These are phyloP conservation scores for Melanaphis sacchari DNA, from an alignment of 1,140 invertebrate species.

Conservation along the genomic window DNA sequence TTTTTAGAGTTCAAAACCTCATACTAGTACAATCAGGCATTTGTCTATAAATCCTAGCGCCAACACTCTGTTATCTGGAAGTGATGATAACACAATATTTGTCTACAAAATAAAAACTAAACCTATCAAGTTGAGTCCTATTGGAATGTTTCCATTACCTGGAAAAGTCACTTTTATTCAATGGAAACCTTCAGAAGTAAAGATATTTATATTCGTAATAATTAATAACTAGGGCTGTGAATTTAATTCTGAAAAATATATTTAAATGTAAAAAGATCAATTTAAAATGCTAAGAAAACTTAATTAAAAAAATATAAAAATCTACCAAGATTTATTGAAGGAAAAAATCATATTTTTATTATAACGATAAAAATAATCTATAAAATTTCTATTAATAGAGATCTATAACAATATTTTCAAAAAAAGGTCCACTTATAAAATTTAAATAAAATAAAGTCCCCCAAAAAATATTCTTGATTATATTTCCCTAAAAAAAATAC, in stretches of 20 bases:
- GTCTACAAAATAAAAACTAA: slow-evolving; percentile 67
- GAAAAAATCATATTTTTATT: not conserved
- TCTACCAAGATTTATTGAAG: not conserved
- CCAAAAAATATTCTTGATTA: no score
- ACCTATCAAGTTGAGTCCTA: slow-evolving; percentile 65
- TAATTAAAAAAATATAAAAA: not conserved
- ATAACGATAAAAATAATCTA: not conserved
- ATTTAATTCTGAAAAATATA: not conserved
- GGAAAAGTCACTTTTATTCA: slow-evolving; percentile 71
- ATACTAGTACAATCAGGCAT: slow-evolving; percentile 69
- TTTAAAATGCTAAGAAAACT: not conserved
- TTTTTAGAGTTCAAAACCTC: slow-evolving; percentile 69
- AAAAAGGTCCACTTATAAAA: no score
- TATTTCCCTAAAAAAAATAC: no score
- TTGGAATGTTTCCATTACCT: slow-evolving; percentile 72
- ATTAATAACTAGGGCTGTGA: not conserved
- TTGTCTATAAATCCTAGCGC: slow-evolving; percentile 69
- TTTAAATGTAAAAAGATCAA: not conserved
- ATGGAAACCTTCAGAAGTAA: slow-evolving; percentile 69
- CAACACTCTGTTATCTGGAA: slow-evolving; percentile 70
- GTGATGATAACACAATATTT: slow-evolving; percentile 74
- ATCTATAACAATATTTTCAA: not conserved
- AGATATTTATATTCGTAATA: not conserved
- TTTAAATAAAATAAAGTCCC: no score
- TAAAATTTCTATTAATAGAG: not conserved